Base-by-base conservation (phyloP, 2,113 vertebrate species). In the Podiceps cristatus region DNA sequence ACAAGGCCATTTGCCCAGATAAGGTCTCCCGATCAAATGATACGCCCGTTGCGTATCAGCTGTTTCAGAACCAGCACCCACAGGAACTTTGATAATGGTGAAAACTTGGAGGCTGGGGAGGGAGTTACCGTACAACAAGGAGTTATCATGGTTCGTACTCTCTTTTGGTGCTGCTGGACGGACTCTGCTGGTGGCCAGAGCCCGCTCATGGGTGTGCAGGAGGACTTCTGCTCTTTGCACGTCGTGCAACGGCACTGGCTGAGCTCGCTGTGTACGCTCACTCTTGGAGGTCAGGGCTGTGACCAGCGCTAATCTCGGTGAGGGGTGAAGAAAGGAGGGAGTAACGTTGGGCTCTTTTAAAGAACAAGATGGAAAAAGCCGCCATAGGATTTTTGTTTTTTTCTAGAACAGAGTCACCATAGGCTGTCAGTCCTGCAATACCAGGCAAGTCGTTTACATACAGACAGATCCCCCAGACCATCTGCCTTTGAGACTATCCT, bases 221-320 rank as follows among this genome's bases (percentile, higher is more conserved):
- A 84, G 40, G 22, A 68, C 33, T 75, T 93, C 52, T 74, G 40
- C 35, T 86, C 44, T 71, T 64, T 33, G 4, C 25, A 0, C 22
- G 27, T 11, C 29, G 33, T 0, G 0, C 2, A 1, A n/a, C 31
- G 63, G 63, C 50, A 47, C 11, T 49, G 66, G 19, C 55, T 63
- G 47, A 19, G 19, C 19, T 66, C 40, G 47, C 18, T 71, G 19
- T 37, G 29, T 29, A 45, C 64, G 25, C 5, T 79, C n/a, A 11
- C 25, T 53, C 47, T 11, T 84, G 71, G 42, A 79, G 19, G 66
- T 75, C 11, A 37, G 31, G 74, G 49, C 14, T 18, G 27, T 4
- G 3, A 45, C 50, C 42, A 83, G 45, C 42, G 67, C 8, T 31
- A 23, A 64, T 31, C 19, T 79, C 59, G 59, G 42, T 22, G 28